Evolutionary conservation across 1,140 invertebrate genomes (phyloP).

Genomic region (Lycorma delicatula): DNA sequence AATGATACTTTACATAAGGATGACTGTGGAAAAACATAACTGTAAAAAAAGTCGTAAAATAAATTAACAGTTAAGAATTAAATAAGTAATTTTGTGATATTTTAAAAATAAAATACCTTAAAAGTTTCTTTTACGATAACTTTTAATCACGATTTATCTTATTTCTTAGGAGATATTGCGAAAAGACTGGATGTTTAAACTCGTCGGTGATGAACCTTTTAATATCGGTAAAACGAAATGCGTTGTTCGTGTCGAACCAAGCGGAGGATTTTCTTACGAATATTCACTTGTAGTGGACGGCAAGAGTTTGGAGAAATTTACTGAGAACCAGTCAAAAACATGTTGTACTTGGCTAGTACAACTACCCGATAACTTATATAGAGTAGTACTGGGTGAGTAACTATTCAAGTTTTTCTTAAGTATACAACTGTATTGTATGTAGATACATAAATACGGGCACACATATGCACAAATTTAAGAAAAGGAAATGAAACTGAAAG

Average conservation of each 20-base stretch:
- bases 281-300: constrained; percentile 68
- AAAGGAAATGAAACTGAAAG: not conserved
- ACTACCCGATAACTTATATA: constrained; percentile 39
- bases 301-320: constrained; percentile 65
- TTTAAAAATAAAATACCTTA: too few species aligned
- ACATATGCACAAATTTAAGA: too few species aligned
- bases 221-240: constrained; percentile 41
- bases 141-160: too few species aligned
- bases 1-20: too few species aligned
- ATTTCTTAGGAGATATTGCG: constrained; percentile 58
- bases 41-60: too few species aligned
- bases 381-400: constrained; percentile 66
- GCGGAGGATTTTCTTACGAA: constrained; percentile 68
- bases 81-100: too few species aligned
- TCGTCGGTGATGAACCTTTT: constrained; percentile 62
- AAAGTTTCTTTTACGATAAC: too few species aligned
- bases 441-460: too few species aligned
- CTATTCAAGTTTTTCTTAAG: too few species aligned
- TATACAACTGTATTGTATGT: too few species aligned
- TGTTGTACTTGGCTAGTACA: constrained; percentile 52
- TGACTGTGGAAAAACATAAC: too few species aligned
- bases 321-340: constrained; percentile 62
- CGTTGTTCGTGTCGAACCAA: constrained; percentile 55
- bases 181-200: constrained; percentile 81
- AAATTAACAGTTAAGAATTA: too few species aligned